Conservation (phyloP, 1,140 invertebrate genomes). For the Procambarus virginalis region DNA sequence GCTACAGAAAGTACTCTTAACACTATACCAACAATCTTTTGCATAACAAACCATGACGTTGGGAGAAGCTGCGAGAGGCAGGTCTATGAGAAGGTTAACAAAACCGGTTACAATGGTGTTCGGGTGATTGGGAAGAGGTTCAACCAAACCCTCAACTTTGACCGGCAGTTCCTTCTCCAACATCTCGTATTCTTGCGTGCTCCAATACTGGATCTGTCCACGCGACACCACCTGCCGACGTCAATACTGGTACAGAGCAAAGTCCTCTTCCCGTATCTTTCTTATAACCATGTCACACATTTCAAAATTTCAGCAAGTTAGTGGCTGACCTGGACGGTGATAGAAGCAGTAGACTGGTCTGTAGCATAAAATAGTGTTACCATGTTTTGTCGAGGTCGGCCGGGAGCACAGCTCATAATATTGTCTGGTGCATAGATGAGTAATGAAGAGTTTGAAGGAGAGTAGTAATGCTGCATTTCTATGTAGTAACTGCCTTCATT, state of each 20-base stretch:
- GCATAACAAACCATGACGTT: constrained; percentile 2
- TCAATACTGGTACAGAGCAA: background rate
- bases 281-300: background rate
- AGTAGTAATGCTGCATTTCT: constrained; percentile 22
- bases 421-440: constrained; percentile 32
- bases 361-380: constrained; percentile 15
- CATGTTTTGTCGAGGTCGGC: background rate
- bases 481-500: background rate
- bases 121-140: background rate
- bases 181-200: background rate
- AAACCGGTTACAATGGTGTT: constrained; percentile 12
- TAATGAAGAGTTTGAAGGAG: constrained; percentile 48
- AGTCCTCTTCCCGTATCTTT: too few species aligned
- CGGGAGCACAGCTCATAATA: background rate
- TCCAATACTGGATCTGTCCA: constrained; percentile 26
- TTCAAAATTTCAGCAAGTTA: background rate
- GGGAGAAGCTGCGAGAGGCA: constrained; percentile 21
- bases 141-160: constrained; percentile 1
- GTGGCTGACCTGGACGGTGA: constrained; percentile 27
- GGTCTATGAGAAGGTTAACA: constrained; percentile 11
- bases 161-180: background rate
- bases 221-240: constrained; percentile 32
- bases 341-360: background rate
- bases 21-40: background rate
- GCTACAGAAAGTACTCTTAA: too few species aligned